Evolutionary conservation across 2,888 invertebrate species (phyloP), one percentile per base, ranked within the genome.

Genomic region (Drosophila anceps): DNA sequence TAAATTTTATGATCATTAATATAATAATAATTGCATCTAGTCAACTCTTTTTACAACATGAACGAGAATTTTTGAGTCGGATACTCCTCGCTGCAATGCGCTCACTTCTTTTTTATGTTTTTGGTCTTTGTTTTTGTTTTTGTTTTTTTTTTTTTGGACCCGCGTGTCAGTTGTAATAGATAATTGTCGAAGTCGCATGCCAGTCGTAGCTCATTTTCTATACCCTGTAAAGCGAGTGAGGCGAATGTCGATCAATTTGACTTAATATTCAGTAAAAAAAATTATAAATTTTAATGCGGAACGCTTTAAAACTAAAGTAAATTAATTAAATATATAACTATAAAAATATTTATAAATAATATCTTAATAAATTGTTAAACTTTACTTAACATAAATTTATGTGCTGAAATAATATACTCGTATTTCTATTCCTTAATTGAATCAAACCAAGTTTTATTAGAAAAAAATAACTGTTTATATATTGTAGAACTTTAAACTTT

Each of bases 111-210:
- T 53, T 53, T 18, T 51, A 33, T 29, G 9, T 33, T 60, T 46
- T 20, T 15, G 9, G 58, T 58, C 41, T 43, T 63, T 58, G 44
- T 27, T 61, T 62, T 65, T 13, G 8, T 55, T 35, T 43, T 54
- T 29, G 37, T 53, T 62, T 58, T 54, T 44, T 63, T 59, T 53
- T 33, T 64, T 64, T 67, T 71, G 69, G 69, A 53, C 68, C 81
- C 80, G 82, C 80, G 82, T 88, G 85, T 79, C 88, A 82, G 60
- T 88, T 83, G 79, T 79, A 80, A 89, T 84, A 85, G 90, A 90
- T 88, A 91, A 91, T 90, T 91, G 89, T 89, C 90, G 84, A 85
- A 79, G 74, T 84, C 69, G 76, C 76, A 87, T 90, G 82, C 78
- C 79, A 65, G 58, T 75, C 75, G 78, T 68, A 75, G 71, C 78